Percentiles rank a stretch among this genome's conserved stretches.
These are phyloP conservation scores for Athene cunicularia DNA, from an alignment of 2,113 vertebrate species.

Conservation along the genomic window DNA sequence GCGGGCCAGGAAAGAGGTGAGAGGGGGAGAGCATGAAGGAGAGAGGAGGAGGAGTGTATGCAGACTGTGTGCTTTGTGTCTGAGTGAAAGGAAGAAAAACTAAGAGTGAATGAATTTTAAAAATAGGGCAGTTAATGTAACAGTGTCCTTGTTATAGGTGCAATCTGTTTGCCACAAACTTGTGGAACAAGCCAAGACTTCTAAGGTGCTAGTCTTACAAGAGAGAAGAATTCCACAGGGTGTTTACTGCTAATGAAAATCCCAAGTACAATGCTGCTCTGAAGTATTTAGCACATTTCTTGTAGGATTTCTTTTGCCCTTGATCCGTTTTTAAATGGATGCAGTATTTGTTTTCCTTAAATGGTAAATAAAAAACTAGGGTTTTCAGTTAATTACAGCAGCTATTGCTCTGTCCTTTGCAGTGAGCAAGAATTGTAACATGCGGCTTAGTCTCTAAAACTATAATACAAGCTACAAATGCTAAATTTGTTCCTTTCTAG, in stretches of 20 bases:
- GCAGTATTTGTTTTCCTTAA: background rate
- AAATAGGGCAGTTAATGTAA: slow-evolving; percentile 1
- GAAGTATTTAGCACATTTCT: background rate
- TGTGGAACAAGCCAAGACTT: background rate
- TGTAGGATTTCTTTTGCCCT: background rate
- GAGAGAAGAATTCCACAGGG: background rate
- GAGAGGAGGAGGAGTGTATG: background rate
- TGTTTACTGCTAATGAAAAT: background rate
- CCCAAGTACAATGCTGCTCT: background rate
- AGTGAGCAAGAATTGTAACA: background rate
- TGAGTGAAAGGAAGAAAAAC: background rate
- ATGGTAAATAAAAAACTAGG: background rate
- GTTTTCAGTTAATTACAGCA: background rate
- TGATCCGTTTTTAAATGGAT: background rate
- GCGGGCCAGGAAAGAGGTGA: slow-evolving; percentile 81
- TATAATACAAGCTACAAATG: background rate
- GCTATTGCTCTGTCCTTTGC: background rate
- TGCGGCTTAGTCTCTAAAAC: background rate
- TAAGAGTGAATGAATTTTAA: background rate
- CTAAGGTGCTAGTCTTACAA: background rate
- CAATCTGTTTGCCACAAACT: background rate
- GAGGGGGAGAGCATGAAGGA: slow-evolving; percentile 20
- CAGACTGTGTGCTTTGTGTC: background rate
- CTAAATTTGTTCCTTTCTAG: background rate
- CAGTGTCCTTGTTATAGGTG: background rate